Percentiles rank a stretch among this genome's conserved stretches.
Conservation (phyloP, 2,888 invertebrate genomes). For the Lithophane ornitopus region DNA sequence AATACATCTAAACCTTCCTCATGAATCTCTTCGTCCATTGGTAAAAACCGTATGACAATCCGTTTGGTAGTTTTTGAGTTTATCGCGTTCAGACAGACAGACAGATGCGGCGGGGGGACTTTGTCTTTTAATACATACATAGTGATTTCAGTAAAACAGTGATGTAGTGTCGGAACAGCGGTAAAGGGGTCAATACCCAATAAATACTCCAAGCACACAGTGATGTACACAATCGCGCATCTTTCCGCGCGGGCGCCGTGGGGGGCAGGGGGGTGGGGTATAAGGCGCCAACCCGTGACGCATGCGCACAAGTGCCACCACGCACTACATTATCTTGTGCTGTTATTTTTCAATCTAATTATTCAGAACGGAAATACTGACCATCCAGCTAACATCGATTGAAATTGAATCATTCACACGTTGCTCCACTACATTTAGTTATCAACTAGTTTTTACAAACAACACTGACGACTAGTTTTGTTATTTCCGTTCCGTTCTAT, state of each 20-base stretch:
- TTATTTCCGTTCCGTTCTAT: conserved; percentile 55
- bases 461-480: conserved; percentile 41
- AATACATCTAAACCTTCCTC: no score
- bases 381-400: conserved; percentile 61
- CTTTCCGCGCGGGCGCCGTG: conserved; percentile 61
- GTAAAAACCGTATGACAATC: no score
- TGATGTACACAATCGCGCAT: conserved; percentile 55
- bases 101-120: no score
- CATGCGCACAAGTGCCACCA: conserved; percentile 63
- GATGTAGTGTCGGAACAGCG: conserved; percentile 61
- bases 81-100: no score
- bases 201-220: conserved; percentile 43
- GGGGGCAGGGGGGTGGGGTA: conserved; percentile 29
- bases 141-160: conserved; percentile 42
- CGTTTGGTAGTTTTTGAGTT: no score
- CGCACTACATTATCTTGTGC: conserved; percentile 40
- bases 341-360: conserved; percentile 65
- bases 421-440: conserved; percentile 40
- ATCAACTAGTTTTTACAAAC: conserved; percentile 33
- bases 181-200: conserved; percentile 74
- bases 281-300: conserved; percentile 65
- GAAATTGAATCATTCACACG: conserved; percentile 62
- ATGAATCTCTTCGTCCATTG: no score
- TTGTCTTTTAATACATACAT: no score
- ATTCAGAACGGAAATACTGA: conserved; percentile 62